Conservation (phyloP, 2,888 invertebrate genomes). For the Gerosis bhagava region DNA sequence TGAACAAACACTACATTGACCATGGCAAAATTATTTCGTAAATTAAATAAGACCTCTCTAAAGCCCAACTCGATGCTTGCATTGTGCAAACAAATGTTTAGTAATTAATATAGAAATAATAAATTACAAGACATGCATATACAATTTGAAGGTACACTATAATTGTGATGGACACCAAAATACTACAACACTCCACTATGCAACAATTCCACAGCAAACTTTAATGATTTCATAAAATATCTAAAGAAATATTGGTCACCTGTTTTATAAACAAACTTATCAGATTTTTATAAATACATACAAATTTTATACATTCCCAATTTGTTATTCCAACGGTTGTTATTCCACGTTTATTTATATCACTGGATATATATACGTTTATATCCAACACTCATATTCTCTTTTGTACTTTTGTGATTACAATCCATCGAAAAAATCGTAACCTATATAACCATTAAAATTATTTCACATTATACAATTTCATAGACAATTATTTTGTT, state of each 20-base stretch:
- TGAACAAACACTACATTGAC: too few relatives aligned
- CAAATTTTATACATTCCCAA: slow-evolving; percentile 46
- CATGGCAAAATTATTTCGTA: too few relatives aligned
- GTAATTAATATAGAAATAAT: too few relatives aligned
- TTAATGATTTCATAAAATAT: slow-evolving; percentile 17
- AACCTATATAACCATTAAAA: too few relatives aligned
- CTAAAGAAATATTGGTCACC: slow-evolving; percentile 55
- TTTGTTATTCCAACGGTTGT: too few relatives aligned
- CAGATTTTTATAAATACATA: slow-evolving; percentile 53
- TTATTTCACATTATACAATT: slow-evolving; percentile 58
- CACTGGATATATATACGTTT: slow-evolving; percentile 47
- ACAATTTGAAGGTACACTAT: too few relatives aligned
- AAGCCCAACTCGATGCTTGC: too few relatives aligned
- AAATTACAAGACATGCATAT: too few relatives aligned
- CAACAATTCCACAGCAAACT: slow-evolving; percentile 60
- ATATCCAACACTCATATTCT: slow-evolving; percentile 57
- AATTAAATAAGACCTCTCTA: too few relatives aligned
- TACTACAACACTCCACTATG: slow-evolving; percentile 43
- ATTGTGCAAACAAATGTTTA: too few relatives aligned
- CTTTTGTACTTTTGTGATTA: slow-evolving; percentile 75
- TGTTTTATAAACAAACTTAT: slow-evolving; percentile 45
- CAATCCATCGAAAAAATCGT: slow-evolving; percentile 57
- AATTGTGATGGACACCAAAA: slow-evolving; percentile 8
- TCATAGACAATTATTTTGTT: slow-evolving; percentile 60
- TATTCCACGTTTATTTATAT: slow-evolving; percentile 39